A percentile compares a stretch with the other conserved stretches of the same genome.
phyloP scores from a whole-genome alignment of 1,140 invertebrate species.

The Lordiphosa mommai region DNA sequence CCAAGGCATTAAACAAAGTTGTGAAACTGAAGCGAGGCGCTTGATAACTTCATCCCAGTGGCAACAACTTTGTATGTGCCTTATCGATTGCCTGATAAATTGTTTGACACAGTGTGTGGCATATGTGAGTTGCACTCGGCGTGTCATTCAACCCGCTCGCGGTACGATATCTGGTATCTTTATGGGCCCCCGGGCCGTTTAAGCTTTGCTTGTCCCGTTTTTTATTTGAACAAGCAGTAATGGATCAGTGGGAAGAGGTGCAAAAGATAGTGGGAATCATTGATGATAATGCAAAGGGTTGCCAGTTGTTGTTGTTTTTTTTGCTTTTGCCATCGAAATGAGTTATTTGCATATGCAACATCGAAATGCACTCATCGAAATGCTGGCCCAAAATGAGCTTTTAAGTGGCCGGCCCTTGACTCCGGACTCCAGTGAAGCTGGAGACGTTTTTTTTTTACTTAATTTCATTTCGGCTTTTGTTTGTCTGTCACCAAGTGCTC shows the following conservation, averaged over 20 bases:
- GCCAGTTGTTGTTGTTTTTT: constrained; percentile 11
- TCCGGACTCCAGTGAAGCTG: constrained; percentile 6
- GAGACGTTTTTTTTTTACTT: constrained; percentile 15
- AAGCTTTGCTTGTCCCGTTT: constrained; percentile 36
- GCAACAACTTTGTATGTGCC: constrained; percentile 51
- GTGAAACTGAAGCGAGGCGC: constrained; percentile 39
- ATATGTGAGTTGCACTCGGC: constrained; percentile 25
- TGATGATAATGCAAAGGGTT: not conserved
- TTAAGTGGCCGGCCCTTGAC: constrained; percentile 65
- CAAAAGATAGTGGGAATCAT: constrained; percentile 8
- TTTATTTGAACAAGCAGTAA: constrained; percentile 47
- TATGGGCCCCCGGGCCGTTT: constrained; percentile 38
- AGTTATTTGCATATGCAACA: constrained; percentile 77
- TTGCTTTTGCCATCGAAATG: constrained; percentile 31
- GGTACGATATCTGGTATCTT: constrained; percentile 50
- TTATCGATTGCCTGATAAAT: constrained; percentile 70
- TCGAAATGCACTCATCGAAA: constrained; percentile 72
- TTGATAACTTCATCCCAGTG: constrained; percentile 62
- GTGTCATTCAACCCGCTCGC: constrained; percentile 41
- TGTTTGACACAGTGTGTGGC: constrained; percentile 62
- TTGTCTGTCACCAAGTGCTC: constrained; percentile 63
- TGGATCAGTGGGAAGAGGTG: constrained; percentile 12
- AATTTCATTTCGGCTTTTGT: constrained; percentile 21
- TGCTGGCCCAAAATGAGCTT: constrained; percentile 44
- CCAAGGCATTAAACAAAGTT: constrained; percentile 60